Base-by-base conservation (phyloP, 2,888 invertebrate species). In the Perizoma affinitatum region DNA sequence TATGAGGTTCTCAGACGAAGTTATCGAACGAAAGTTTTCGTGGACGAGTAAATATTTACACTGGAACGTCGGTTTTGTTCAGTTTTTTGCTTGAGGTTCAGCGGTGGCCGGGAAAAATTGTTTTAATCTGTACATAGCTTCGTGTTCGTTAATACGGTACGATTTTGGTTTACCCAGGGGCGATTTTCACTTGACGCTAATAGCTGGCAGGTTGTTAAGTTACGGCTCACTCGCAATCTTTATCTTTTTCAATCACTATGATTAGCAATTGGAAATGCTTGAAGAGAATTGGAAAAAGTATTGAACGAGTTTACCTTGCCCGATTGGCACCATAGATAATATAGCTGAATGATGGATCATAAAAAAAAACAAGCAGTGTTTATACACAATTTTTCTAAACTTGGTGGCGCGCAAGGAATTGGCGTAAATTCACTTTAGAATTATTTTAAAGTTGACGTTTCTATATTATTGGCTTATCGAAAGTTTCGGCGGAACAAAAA, bases 41-140 rank as follows among this genome's bases (percentile, higher is more conserved):
- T 80, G 81, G 78, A 76, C 75, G 74, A 77, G 85, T 83, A 89
- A 89, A 90, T 89, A 88, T 90, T 90, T 88, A 82, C 84, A 82
- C 82, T 78, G 79, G 76, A 84, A 76, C 82, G 80, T 80, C 79
- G 83, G 84, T 84, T 82, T 78, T 70, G 66, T 75, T 72, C 66
- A 51, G 69, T 76, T 86, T 86, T 86, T 83, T 82, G 76, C 73
- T 80, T 83, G 82, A 80, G 84, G 84, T 80, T 81, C 63, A 70
- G 71, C 74, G 85, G 84, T 79, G 84, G 83, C 78, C 74, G 70
- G 71, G 74, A 73, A 82, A 78, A 83, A 80, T 80, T 83, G 80
- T 82, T 85, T 82, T 73, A 78, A 75, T 73, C 75, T 71, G 75
- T 76, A 74, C 63, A 61, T 68, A 58, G 67, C 55, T 80, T 80